Conservation (phyloP, 2,113 vertebrate genomes). For the Cairina moschata region DNA sequence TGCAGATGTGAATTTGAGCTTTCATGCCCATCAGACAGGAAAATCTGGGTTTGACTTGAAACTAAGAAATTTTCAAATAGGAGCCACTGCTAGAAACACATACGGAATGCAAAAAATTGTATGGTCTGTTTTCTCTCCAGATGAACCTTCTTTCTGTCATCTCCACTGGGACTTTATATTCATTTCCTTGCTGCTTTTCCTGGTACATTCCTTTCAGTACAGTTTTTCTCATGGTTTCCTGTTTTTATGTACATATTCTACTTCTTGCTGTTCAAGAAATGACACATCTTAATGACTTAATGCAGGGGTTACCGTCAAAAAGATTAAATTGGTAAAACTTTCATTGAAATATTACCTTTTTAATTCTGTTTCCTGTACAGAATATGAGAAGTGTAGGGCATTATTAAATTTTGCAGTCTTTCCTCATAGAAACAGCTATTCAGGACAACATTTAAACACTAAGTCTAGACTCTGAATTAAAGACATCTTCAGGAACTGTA, state of each 20-base stretch:
- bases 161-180: neutral
- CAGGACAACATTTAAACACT: neutral
- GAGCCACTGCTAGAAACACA: neutral
- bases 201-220: neutral
- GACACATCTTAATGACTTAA: neutral
- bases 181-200: neutral
- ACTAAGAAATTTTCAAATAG: constrained; percentile 7
- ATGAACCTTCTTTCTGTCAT: constrained; percentile 4
- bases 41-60: constrained; percentile 62
- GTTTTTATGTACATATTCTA: constrained; percentile 9
- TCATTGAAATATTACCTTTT: neutral
- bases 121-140: constrained; percentile 28
- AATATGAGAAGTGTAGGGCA: neutral
- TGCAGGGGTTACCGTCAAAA: neutral
- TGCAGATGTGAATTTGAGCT: constrained; percentile 57
- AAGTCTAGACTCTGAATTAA: neutral
- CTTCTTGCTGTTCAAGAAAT: neutral
- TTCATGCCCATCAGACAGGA: constrained; percentile 65
- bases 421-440: neutral
- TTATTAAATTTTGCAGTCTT: neutral
- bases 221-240: constrained; percentile 2
- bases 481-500: neutral
- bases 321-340: neutral
- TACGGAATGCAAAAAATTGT: constrained; percentile 12
- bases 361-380: neutral